Base-by-base conservation (phyloP, 2,797 vertebrate species). In the Ficedula albicollis region DNA sequence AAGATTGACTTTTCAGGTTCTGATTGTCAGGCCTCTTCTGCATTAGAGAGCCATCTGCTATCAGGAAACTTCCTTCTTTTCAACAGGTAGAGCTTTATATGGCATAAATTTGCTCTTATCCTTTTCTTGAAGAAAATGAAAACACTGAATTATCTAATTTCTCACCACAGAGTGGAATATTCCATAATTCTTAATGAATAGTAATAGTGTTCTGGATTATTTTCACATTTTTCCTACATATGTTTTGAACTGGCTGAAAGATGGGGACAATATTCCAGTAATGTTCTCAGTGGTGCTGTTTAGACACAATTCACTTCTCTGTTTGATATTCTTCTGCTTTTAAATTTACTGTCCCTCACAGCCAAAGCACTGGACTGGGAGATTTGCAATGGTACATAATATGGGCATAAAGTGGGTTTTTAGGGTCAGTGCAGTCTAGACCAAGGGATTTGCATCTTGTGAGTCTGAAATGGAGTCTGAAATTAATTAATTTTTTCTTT, bases 201-300 rank as follows among this genome's bases (percentile, higher is more conserved):
- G 4, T 48, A 78, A 70, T 21, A 73, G 17, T 80, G 86, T 90
- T 78, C 46, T 74, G 14, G 13, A 87, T 74, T 70, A 36, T 94
- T 88, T 86, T 78, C 62, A 77, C 52, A 75, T 85, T 93, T 89
- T 95, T 66, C 36, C 75, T 82, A 52, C 21, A 34, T 27, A 15
- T 60, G 72, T 75, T 90, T 76, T 86, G 58, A 93, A 95, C 38
- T 56, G 62, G 12, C 43, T 86, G 51, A 94, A 95, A 74, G 69
- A 92, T 91, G 55, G 51, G 74, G 22, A 75, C 66, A 84, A 88
- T 93, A 94, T 95, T 83, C 62, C 36, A 66, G 22, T 79, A 91
- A 72, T 56, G 79, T 93, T 89, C 95, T 95, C 89, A 78, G 72
- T 87, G 84, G 89, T 93, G 84, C 51, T 84, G 39, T 94, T 96